phyloP scores from a whole-genome alignment of 2,113 vertebrate species.

The Strigops habroptila region DNA sequence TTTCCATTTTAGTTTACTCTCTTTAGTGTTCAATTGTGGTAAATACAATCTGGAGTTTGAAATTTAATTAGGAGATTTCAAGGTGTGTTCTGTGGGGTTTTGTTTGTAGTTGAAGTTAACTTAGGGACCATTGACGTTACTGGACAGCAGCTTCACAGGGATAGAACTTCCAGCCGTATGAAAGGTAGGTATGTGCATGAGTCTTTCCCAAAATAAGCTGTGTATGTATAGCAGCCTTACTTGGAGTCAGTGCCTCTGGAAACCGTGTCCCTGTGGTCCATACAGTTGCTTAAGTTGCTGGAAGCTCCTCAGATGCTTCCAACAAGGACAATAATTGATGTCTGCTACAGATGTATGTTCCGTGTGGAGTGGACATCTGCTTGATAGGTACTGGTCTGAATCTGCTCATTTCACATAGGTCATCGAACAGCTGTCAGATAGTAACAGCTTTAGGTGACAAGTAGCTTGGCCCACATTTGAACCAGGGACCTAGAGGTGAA shows the following conservation, averaged over 20 bases:
- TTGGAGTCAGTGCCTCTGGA: background rate
- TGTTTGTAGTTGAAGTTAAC: background rate
- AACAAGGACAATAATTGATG: background rate
- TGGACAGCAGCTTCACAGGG: background rate
- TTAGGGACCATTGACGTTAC: background rate
- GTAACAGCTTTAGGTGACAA: background rate
- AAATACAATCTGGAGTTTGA: background rate
- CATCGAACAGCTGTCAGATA: background rate
- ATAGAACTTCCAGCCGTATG: background rate
- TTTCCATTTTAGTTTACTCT: background rate
- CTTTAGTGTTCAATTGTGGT: background rate
- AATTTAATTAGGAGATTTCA: background rate
- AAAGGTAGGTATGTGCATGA: background rate
- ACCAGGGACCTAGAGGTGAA: conserved; percentile 39
- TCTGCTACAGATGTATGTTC: background rate
- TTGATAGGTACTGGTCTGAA: background rate
- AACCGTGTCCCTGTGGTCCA: background rate
- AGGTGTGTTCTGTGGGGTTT: background rate
- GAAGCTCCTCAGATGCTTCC: background rate
- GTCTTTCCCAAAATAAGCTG: background rate
- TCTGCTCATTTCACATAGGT: background rate
- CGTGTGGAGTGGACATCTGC: background rate
- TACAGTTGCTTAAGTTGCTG: background rate
- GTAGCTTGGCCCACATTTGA: conserved; percentile 5
- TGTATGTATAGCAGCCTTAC: background rate